Percentiles rank a stretch among this genome's conserved stretches.
Evolutionary conservation across 92 coral and sea anemone genomes (phyloP).

Genomic region (Zoanthus sociatus): DNA sequence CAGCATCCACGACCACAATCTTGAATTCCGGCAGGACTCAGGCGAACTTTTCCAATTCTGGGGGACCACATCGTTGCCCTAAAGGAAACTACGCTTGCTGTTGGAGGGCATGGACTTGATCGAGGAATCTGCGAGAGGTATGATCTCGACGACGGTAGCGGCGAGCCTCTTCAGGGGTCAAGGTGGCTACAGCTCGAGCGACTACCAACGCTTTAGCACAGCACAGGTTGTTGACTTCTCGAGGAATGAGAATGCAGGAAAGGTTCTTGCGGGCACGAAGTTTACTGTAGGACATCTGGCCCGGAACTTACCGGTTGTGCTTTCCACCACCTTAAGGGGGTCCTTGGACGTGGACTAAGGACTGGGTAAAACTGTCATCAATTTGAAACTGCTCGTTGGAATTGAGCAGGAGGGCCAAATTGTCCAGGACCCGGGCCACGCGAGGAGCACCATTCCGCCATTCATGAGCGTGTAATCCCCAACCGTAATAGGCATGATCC

Average conservation of each 20-base stretch:
- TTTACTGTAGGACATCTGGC: no score
- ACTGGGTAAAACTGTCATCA: not conserved
- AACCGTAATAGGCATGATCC: not conserved
- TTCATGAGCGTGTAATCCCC: not conserved
- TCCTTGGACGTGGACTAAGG: not conserved
- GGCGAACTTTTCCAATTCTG: not conserved
- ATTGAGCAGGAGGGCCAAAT: not conserved
- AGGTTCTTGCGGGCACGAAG: no score
- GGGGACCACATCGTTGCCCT: not conserved
- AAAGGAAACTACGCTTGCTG: not conserved
- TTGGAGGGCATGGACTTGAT: not conserved
- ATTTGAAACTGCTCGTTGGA: not conserved
- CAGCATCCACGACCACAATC: not conserved
- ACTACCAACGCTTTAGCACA: no score
- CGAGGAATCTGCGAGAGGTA: no score
- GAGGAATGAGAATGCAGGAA: no score
- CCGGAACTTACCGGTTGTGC: no score
- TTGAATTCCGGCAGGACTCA: not conserved
- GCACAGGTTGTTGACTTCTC: no score
- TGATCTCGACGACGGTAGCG: no score
- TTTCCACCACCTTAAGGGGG: not conserved
- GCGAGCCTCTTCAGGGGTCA: no score
- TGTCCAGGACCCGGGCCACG: not conserved
- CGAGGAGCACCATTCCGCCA: not conserved
- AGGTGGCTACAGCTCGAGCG: no score